Evolutionary conservation across 2,888 invertebrate genomes (phyloP).

Genomic region (Perizoma affinitatum): DNA sequence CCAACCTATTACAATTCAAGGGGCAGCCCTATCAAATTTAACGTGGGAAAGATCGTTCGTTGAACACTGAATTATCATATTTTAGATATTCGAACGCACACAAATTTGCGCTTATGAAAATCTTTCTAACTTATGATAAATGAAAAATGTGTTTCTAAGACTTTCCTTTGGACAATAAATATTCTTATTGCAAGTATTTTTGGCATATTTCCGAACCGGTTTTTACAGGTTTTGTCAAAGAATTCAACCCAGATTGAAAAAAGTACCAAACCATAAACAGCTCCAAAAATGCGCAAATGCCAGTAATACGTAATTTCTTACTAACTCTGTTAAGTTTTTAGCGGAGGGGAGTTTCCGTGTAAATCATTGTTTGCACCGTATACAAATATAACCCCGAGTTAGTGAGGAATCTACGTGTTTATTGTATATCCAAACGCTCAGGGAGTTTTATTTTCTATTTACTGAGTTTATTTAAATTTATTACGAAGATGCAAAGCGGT

Average conservation of each 20-base stretch:
- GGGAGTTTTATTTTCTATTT: slow-evolving; percentile 54
- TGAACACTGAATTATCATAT: slow-evolving; percentile 48
- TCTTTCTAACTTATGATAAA: slow-evolving; percentile 17
- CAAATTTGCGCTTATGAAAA: slow-evolving; percentile 34
- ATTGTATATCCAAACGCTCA: slow-evolving; percentile 42
- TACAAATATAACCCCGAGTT: slow-evolving; percentile 52
- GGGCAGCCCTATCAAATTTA: slow-evolving; percentile 37
- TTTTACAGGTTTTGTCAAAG: no score
- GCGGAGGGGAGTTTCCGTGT: slow-evolving; percentile 38
- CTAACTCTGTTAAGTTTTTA: slow-evolving; percentile 31
- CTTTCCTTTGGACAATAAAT: background rate
- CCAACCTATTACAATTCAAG: no score
- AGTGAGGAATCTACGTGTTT: slow-evolving; percentile 49
- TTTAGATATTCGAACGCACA: slow-evolving; percentile 45
- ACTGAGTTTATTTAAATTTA: slow-evolving; percentile 32
- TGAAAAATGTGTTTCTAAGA: slow-evolving; percentile 15
- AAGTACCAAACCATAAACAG: background rate
- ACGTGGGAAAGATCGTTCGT: slow-evolving; percentile 36
- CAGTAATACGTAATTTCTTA: slow-evolving; percentile 18
- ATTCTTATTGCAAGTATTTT: no score
- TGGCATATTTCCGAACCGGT: no score
- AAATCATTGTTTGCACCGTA: slow-evolving; percentile 49
- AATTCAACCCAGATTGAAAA: no score
- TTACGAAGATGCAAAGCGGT: slow-evolving; percentile 30
- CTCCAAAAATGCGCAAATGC: slow-evolving; percentile 1